Conservation (phyloP, 2,113 vertebrate species). For the Crypturellus undulatus region DNA sequence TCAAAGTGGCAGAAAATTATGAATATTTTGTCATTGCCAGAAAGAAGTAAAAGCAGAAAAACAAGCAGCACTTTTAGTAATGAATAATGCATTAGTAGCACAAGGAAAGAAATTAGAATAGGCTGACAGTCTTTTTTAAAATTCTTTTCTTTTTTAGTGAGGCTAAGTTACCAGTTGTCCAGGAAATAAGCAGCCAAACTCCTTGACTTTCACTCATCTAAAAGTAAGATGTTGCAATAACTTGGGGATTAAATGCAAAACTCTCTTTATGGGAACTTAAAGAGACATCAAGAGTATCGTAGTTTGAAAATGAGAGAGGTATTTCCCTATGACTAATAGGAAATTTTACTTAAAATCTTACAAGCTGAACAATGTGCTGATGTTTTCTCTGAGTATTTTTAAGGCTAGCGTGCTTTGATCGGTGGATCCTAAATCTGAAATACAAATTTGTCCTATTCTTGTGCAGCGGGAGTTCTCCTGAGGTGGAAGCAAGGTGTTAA, state of each 20-base stretch:
- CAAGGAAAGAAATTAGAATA: background rate
- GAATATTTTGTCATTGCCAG: background rate
- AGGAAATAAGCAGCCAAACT: background rate
- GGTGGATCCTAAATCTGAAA: background rate
- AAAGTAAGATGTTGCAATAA: background rate
- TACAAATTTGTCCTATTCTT: background rate
- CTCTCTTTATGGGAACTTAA: background rate
- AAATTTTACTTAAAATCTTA: background rate
- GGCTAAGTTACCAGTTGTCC: background rate
- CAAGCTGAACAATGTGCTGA: background rate
- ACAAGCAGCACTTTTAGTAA: background rate
- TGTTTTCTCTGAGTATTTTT: background rate
- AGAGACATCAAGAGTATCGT: background rate
- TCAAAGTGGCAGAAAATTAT: background rate
- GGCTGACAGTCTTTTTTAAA: background rate
- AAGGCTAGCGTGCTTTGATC: background rate
- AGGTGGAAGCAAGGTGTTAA: background rate
- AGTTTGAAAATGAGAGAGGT: background rate
- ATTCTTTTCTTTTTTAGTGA: background rate
- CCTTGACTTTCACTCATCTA: background rate
- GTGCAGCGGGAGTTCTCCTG: background rate
- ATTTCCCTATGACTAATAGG: background rate
- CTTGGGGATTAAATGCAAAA: background rate
- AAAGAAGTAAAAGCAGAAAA: background rate
- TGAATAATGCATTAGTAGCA: background rate